Evolutionary conservation across 2,113 vertebrate genomes (phyloP), one percentile per base, ranked within the genome.

Genomic region (Tor tambroides): DNA sequence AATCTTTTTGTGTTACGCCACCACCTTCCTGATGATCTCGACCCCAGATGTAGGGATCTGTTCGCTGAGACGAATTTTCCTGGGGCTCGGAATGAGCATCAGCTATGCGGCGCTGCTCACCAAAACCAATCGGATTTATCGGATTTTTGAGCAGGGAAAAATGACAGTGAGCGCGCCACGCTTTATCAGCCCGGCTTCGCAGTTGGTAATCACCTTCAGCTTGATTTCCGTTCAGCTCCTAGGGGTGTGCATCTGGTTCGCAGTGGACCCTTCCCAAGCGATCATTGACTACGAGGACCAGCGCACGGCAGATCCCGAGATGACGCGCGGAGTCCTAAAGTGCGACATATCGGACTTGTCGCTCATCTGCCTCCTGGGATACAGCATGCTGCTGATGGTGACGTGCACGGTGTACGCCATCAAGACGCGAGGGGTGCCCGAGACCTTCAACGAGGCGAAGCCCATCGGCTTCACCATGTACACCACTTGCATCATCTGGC

Each of bases 351-450:
- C 95, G 23, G 95, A 95, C 88, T 93, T 95, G 84, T 95, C 95
- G 61, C 94, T 95, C 67, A 99, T 99, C 95, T 99, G 98, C 93
- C 95, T 99, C 93, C 96, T 99, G 89, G 98, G 98, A 88, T 99
- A 99, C 95, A 99, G 98, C 94, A 99, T 99, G 97, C 95, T 99
- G 86, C 97, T 99, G 89, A 99, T 99, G 98, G 98, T 99, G 93
- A 99, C 98, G 26, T 99, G 98, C 92, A 99, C 98, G 17, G 97
- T 99, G 85, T 95, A 95, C 15, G 95, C 95, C 87, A 95, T 95
- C 85, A 95, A 99, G 95, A 98, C 98, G 21, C 96, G 98, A 0
- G 96, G 98, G 15, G 98, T 99, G 85, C 98, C 98, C 0, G 98
- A 99, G 95, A 99, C 98, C 92, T 99, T 99, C 96, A 99, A 99